Conservation (phyloP, 2,888 invertebrate genomes). For the Mesorhabditis sp. region DNA sequence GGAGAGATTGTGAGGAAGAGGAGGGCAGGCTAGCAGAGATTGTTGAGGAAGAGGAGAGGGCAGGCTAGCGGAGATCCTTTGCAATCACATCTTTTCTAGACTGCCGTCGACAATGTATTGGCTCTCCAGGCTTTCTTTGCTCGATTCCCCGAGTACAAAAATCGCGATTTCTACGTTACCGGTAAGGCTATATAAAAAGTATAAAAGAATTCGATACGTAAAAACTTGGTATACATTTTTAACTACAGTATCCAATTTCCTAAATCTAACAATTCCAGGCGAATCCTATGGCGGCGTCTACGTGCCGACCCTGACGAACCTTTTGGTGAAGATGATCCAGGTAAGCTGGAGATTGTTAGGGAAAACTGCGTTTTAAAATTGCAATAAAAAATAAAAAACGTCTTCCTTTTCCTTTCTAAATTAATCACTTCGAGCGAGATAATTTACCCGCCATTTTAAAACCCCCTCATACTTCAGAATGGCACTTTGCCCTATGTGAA, state of each 20-base stretch:
- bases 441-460: not conserved
- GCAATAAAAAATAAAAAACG: not conserved
- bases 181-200: conserved; percentile 15
- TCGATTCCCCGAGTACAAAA: conserved; percentile 60
- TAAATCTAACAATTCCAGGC: conserved; percentile 41
- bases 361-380: not conserved
- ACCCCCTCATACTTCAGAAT: no score
- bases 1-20: no score
- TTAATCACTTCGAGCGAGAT: not conserved
- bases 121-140: conserved; percentile 61
- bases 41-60: no score
- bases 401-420: not conserved
- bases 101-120: conserved; percentile 59
- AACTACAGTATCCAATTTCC: conserved; percentile 41
- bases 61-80: not conserved
- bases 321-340: conserved; percentile 30
- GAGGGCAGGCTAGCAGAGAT: no score
- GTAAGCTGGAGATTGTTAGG: conserved; percentile 10
- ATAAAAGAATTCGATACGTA: not conserved
- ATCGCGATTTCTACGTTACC: conserved; percentile 57
- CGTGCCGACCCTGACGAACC: conserved; percentile 57
- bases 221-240: not conserved
- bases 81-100: conserved; percentile 36
- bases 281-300: conserved; percentile 63
- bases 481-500: conserved; percentile 31